Base-by-base conservation (phyloP, 2,888 invertebrate genomes). In the Polydesmus complanatus region DNA sequence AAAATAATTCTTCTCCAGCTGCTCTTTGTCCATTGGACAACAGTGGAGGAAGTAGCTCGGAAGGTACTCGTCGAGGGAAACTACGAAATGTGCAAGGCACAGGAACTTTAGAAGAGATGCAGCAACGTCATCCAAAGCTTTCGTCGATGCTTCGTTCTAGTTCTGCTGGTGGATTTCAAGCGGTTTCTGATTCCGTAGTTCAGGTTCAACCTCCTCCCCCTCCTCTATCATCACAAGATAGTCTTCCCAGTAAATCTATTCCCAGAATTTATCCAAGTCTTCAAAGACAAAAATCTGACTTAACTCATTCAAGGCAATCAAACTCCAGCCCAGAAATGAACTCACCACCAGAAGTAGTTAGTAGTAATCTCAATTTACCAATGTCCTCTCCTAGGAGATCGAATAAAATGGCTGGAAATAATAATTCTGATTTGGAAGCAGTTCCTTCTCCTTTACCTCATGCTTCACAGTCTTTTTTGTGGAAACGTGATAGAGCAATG, bases 201-300 rank as follows among this genome's bases (percentile, higher is more conserved):
- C 37, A 37, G 37, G 8, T 8, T 5, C 37, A 37, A 37, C 37
- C 5, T 8, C 21, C 11, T 22, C 53, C 61, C 14, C 11, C n/a
- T 50, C 59, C 51, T n/a, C 1, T 48, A 14, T 49, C 22, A 26
- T n/a, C n/a, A n/a, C 61, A 51, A 54, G 54, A 11, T 58, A 58
- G 22, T 19, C 63, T 22, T 50, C 60, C 59, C 51, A 37, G 37
- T 37, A 64, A 22, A 26, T 63, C 27, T 27, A 58, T 26, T 58
- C 58, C 27, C 58, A 56, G 55, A 50, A 50, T 54, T 55, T 58
- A 19, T 56, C 84, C 85, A 0, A 85, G 83, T 69, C 52, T 68
- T 26, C 68, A 65, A 27, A 57, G 68, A 23, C 70, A 69, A 60
- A 69, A 68, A 61, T 69, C 68, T 23, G 74, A 73, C 67, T 68